Conservation (phyloP, 1,140 invertebrate species). For the Camponotus pennsylvanicus region DNA sequence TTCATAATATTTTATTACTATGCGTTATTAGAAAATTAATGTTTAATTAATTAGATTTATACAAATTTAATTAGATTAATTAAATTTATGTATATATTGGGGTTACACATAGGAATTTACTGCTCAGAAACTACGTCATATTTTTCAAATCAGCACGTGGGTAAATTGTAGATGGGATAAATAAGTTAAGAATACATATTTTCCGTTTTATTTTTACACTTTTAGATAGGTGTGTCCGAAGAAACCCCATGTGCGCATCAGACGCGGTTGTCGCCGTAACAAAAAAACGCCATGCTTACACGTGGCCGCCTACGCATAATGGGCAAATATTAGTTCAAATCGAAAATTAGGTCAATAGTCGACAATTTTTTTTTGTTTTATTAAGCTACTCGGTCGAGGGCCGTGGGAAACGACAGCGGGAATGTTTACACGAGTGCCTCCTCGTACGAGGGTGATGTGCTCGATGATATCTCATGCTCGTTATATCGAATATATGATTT, state of each 20-base stretch:
- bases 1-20: background rate
- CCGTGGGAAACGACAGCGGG: slow-evolving; percentile 56
- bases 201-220: slow-evolving; percentile 16
- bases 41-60: background rate
- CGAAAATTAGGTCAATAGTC: slow-evolving; percentile 66
- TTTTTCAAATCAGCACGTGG: background rate
- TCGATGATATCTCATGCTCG: background rate
- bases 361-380: slow-evolving; percentile 12
- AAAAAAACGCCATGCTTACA: slow-evolving; percentile 14
- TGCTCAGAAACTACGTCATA: background rate
- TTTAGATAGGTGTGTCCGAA: slow-evolving; percentile 25
- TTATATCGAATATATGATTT: slow-evolving; percentile 20
- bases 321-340: slow-evolving; percentile 54
- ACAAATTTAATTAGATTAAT: too few species aligned
- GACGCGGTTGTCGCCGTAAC: background rate
- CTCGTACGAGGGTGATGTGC: background rate
- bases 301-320: slow-evolving; percentile 30
- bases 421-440: slow-evolving; percentile 40
- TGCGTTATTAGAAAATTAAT: background rate
- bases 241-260: background rate
- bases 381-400: background rate
- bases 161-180: background rate
- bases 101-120: background rate
- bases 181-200: slow-evolving; percentile 6
- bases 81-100: background rate